These are phyloP conservation scores for Schizotus pectinicornis DNA, from an alignment of 2,888 invertebrate species.

Conservation along the genomic window DNA sequence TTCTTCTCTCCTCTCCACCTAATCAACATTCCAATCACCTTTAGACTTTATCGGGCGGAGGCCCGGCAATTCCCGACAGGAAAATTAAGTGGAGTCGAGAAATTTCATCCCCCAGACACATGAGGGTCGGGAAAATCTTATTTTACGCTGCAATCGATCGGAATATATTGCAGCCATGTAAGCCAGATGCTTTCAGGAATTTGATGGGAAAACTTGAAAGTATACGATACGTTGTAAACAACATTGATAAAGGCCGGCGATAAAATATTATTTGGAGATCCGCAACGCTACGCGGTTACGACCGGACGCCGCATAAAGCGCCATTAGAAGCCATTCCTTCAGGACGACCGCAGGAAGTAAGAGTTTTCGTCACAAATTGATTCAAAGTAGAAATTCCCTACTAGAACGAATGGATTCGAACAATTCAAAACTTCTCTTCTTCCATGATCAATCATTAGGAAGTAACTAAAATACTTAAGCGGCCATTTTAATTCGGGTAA, in stretches of 20 bases:
- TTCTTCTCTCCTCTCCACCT: slow-evolving; percentile 49
- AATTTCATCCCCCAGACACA: slow-evolving; percentile 51
- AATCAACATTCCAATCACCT: slow-evolving; percentile 60
- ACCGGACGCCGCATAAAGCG: slow-evolving; percentile 4
- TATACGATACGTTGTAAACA: slow-evolving; percentile 32
- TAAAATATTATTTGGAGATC: slow-evolving; percentile 18
- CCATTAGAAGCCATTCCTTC: background rate
- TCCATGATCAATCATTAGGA: no score
- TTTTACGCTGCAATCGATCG: slow-evolving; percentile 52
- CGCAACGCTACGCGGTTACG: background rate
- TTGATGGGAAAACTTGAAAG: slow-evolving; percentile 36
- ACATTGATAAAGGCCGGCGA: slow-evolving; percentile 18
- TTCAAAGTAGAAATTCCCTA: no score
- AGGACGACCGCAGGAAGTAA: no score
- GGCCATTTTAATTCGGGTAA: no score
- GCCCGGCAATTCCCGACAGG: slow-evolving; percentile 55
- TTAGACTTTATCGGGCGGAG: slow-evolving; percentile 55
- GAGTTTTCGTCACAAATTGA: no score
- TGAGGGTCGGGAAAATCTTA: slow-evolving; percentile 51
- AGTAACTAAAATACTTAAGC: no score
- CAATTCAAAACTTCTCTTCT: no score
- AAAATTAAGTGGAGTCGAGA: slow-evolving; percentile 58
- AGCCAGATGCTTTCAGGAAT: slow-evolving; percentile 42
- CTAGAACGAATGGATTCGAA: no score
- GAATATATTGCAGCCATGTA: slow-evolving; percentile 44